Base-by-base conservation (phyloP, 2,888 invertebrate species). In the Celastrina argiolus region DNA sequence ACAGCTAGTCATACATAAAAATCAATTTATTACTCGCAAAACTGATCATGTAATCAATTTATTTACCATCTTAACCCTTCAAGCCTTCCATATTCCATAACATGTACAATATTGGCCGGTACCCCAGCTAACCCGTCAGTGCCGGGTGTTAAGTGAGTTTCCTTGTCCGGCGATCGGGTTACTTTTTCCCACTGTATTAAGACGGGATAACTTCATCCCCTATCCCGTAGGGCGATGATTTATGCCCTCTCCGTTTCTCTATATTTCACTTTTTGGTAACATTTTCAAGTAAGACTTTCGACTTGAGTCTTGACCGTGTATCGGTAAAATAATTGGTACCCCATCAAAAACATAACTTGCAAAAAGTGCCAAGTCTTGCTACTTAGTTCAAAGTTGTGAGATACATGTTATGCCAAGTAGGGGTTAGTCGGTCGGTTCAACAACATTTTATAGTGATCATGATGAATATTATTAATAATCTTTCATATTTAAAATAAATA, bases 121-220 rank as follows among this genome's bases (percentile, higher is more conserved):
- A 68, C 26, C n/a, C 42, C 63, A 65, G 59, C 45, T 63, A 69
- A 70, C 68, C 66, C 67, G 66, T 65, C 34, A 66, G 56, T 68
- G 36, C 66, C 16, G 18, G 56, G 72, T 72, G 71, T 70, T 75
- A 77, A 79, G 78, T 78, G 78, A 74, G 75, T 78, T 78, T 76
- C 76, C 79, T 74, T 79, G 79, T 80, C 78, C 76, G 67, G 71
- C 68, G 81, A 80, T 78, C 78, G 84, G 85, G 85, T 82, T 84
- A 85, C 82, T 88, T 87, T 87, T 85, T 84, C 84, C 81, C 82
- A 88, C 83, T 88, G 80, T 88, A 89, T 89, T 88, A 89, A 87
- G 83, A 81, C 79, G 78, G 82, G 82, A 82, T 84, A 81, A 79
- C 76, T 79, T 73, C 74, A 69, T 73, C 78, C 31, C 81, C 78